These are phyloP conservation scores for Barypeithes pellucidus DNA, from an alignment of 2,888 invertebrate species.

Conservation along the genomic window DNA sequence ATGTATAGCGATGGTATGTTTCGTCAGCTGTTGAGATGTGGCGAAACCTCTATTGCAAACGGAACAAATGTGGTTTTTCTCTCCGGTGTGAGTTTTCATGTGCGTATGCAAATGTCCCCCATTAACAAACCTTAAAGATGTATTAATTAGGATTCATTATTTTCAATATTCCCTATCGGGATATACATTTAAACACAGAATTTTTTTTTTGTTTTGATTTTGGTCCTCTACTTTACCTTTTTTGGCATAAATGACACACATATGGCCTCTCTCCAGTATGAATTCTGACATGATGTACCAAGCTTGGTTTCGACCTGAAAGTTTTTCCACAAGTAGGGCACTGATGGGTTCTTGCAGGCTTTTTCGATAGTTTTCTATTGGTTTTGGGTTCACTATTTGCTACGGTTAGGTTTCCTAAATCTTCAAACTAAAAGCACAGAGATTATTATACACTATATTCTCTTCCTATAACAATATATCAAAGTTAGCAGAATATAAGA, in stretches of 20 bases:
- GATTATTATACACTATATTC: no score
- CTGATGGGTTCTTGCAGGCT: slow-evolving; percentile 64
- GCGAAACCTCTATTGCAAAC: slow-evolving; percentile 70
- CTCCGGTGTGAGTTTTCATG: slow-evolving; percentile 70
- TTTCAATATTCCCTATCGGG: no score
- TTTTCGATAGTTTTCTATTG: slow-evolving; percentile 13
- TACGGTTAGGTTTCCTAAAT: slow-evolving; percentile 1
- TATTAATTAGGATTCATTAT: no score
- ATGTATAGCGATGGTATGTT: slow-evolving; percentile 70
- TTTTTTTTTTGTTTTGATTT: no score
- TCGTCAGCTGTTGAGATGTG: slow-evolving; percentile 69
- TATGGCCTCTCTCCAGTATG: slow-evolving; percentile 70
- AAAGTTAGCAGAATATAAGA: no score
- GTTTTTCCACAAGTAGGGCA: slow-evolving; percentile 70
- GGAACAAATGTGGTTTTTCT: slow-evolving; percentile 70
- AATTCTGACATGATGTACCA: slow-evolving; percentile 70
- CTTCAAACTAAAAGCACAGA: slow-evolving; percentile 29
- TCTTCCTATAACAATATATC: no score
- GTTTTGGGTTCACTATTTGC: background rate
- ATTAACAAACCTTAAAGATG: slow-evolving; percentile 64
- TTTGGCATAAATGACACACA: slow-evolving; percentile 69
- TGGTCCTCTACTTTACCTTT: slow-evolving; percentile 55
- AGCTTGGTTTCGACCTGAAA: slow-evolving; percentile 68
- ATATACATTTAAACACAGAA: no score
- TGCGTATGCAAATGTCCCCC: slow-evolving; percentile 70